These are phyloP conservation scores for Trinorchestia longiramus DNA, from an alignment of 1,140 invertebrate genomes.

Conservation along the genomic window DNA sequence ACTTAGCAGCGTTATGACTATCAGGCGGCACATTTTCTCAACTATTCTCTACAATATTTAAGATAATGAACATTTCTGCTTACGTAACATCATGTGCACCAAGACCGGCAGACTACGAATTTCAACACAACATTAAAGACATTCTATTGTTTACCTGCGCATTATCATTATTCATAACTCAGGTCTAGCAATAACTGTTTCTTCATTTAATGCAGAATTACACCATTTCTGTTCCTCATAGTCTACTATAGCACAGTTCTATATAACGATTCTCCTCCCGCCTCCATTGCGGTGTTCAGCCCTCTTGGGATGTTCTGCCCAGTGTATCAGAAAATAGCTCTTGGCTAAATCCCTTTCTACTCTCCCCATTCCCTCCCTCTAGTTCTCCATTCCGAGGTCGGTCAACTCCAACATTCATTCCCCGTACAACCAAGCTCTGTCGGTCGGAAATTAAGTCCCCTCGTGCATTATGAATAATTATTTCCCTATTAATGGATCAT, in stretches of 20 bases:
- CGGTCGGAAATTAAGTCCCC: not conserved
- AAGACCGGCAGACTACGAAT: too few relatives aligned
- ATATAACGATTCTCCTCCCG: not conserved
- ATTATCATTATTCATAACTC: not conserved
- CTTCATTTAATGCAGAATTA: not conserved
- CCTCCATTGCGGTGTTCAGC: not conserved
- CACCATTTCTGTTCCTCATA: not conserved
- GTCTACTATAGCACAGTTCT: not conserved
- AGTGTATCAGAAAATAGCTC: constrained; percentile 47
- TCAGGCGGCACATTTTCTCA: not conserved
- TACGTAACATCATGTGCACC: too few relatives aligned
- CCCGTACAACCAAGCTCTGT: not conserved
- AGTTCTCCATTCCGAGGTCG: not conserved
- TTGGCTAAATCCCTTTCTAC: constrained; percentile 58
- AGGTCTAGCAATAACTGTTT: not conserved
- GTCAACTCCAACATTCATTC: not conserved
- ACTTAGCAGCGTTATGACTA: not conserved
- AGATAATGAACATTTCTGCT: not conserved
- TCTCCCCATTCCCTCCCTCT: constrained; percentile 46
- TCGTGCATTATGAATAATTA: not conserved
- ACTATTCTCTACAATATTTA: not conserved
- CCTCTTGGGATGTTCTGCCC: constrained; percentile 4
- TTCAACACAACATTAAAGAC: too few relatives aligned
- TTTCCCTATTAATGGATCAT: not conserved
- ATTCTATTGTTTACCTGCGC: not conserved